Percentiles rank a stretch among this genome's conserved stretches.
Conservation (phyloP, 2,797 vertebrate genomes). For the Uromys caudimaculatus region DNA sequence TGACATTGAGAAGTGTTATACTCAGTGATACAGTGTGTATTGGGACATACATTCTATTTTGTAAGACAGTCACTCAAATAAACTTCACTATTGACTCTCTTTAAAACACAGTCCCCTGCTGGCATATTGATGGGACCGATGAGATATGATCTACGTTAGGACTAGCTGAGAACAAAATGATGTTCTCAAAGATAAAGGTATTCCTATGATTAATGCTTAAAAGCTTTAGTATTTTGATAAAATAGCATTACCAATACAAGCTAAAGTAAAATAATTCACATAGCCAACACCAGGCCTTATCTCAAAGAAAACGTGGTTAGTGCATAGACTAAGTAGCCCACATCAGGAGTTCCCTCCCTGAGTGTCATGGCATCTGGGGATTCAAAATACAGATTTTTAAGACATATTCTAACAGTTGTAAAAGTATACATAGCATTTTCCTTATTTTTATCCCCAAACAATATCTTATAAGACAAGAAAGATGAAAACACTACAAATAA, state of each 20-base stretch:
- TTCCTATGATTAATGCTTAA: constrained; percentile 9
- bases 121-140: background rate
- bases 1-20: background rate
- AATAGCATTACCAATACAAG: constrained; percentile 27
- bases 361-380: background rate
- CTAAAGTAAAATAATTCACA: constrained; percentile 49
- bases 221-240: constrained; percentile 46
- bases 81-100: background rate
- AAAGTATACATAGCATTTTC: background rate
- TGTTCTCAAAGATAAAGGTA: constrained; percentile 3
- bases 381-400: constrained; percentile 22
- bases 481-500: background rate
- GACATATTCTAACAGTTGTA: background rate
- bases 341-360: background rate
- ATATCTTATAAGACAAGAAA: background rate
- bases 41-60: background rate
- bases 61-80: background rate
- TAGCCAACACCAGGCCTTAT: constrained; percentile 17
- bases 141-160: background rate
- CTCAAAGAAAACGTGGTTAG: constrained; percentile 48
- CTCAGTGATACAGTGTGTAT: background rate
- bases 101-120: background rate
- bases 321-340: background rate
- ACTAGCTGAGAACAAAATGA: background rate
- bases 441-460: constrained; percentile 4